Evolutionary conservation across 2,888 invertebrate species (phyloP).

Genomic region (Drosophila nr. fundita): DNA sequence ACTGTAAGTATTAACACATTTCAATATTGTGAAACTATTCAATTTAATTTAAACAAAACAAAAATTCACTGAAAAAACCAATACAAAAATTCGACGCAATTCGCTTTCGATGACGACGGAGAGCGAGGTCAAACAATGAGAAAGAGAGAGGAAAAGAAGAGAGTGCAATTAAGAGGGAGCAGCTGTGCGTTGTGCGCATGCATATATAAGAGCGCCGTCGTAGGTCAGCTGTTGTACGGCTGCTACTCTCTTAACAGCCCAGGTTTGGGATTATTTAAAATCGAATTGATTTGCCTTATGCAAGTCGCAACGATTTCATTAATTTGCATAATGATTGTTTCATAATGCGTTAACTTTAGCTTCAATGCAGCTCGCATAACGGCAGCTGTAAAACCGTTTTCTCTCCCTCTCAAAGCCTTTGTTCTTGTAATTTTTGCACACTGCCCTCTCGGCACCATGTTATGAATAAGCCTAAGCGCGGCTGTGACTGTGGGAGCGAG

Average conservation of each 20-base stretch:
- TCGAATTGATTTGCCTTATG: conserved; percentile 28
- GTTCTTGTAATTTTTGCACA: conserved; percentile 62
- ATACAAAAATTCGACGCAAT: conserved; percentile 71
- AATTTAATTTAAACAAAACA: conserved; percentile 34
- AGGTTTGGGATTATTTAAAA: conserved; percentile 25
- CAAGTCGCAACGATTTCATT: conserved; percentile 16
- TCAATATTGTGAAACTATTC: neutral
- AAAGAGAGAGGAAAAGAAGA: conserved; percentile 12
- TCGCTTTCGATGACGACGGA: conserved; percentile 31
- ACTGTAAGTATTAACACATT: conserved; percentile 87
- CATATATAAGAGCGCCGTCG: conserved; percentile 33
- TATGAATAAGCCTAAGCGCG: conserved; percentile 12
- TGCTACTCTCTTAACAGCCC: conserved; percentile 27
- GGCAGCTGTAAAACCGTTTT: conserved; percentile 6
- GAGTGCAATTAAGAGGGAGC: conserved; percentile 22
- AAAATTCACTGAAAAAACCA: conserved; percentile 48
- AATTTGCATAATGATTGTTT: conserved; percentile 30
- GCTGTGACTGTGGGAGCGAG: conserved; percentile 33
- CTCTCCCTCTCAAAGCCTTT: conserved; percentile 2
- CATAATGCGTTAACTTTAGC: conserved; percentile 36
- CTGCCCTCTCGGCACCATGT: conserved; percentile 33
- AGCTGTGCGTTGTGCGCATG: conserved; percentile 45
- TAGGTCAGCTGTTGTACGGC: conserved; percentile 24
- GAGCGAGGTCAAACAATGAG: conserved; percentile 35
- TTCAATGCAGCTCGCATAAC: conserved; percentile 27